phyloP scores from a whole-genome alignment of 1,140 invertebrate species.

The Nylanderia fulva region DNA sequence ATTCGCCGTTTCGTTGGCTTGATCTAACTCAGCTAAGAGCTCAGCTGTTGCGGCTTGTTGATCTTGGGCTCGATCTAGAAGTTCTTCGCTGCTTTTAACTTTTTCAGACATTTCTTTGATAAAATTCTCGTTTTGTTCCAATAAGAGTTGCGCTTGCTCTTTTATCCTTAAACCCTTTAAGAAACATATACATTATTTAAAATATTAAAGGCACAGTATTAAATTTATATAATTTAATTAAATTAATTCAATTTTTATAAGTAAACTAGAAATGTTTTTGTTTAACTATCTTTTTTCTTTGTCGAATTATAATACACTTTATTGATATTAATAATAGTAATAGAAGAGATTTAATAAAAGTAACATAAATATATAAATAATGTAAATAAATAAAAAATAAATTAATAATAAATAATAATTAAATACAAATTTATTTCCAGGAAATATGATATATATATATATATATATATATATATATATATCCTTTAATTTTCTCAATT shows the following conservation, averaged over 20 bases:
- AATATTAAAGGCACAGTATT: neutral
- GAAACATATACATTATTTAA: constrained; percentile 36
- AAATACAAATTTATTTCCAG: too few relatives aligned
- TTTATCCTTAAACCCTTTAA: constrained; percentile 88
- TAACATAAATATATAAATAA: too few relatives aligned
- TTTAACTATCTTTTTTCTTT: too few relatives aligned
- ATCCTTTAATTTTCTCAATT: too few relatives aligned
- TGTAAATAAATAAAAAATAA: too few relatives aligned
- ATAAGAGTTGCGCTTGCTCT: constrained; percentile 88
- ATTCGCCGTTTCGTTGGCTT: constrained; percentile 90
- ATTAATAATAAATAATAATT: too few relatives aligned
- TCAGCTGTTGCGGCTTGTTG: constrained; percentile 89
- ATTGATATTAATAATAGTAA: too few relatives aligned
- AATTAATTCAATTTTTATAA: neutral
- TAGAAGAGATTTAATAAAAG: too few relatives aligned
- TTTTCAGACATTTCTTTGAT: constrained; percentile 89
- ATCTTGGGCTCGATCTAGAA: constrained; percentile 86
- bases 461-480: constrained; percentile 24
- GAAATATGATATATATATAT: too few relatives aligned
- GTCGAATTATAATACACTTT: too few relatives aligned
- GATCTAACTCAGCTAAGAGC: constrained; percentile 89
- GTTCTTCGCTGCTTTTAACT: constrained; percentile 83
- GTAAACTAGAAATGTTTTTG: too few relatives aligned
- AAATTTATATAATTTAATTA: constrained; percentile 19
- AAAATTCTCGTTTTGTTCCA: constrained; percentile 87